phyloP scores from a whole-genome alignment of 2,797 vertebrate species.

The Myotis planiceps region DNA sequence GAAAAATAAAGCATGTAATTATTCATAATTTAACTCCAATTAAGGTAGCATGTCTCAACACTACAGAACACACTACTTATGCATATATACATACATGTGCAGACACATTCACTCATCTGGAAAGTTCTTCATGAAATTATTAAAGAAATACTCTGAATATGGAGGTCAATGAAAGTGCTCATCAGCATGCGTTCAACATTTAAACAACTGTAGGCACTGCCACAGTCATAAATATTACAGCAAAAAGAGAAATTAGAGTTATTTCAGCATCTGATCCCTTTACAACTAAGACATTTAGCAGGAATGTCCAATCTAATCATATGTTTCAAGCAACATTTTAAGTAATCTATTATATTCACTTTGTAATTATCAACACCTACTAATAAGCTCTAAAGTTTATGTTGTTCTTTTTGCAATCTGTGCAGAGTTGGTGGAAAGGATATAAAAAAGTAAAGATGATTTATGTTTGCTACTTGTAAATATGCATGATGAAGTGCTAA shows the following conservation, averaged over 20 bases:
- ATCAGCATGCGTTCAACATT: neutral
- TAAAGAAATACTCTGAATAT: slow-evolving; percentile 7
- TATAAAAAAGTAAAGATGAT: neutral
- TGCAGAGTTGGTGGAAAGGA: neutral
- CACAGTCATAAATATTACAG: neutral
- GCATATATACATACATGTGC: neutral
- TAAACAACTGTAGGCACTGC: neutral
- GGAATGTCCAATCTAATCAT: neutral
- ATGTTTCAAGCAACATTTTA: slow-evolving; percentile 35
- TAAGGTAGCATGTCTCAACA: slow-evolving; percentile 32
- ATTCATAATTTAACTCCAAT: slow-evolving; percentile 52
- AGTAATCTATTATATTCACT: neutral
- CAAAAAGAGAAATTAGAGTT: neutral
- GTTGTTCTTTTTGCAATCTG: neutral
- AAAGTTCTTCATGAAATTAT: neutral
- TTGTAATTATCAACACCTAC: neutral
- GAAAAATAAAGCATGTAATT: slow-evolving; percentile 51
- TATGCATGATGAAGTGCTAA: neutral
- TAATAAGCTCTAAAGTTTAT: neutral
- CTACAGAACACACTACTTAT: neutral
- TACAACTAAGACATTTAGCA: neutral
- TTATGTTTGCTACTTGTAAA: neutral
- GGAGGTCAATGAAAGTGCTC: neutral
- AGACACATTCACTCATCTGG: neutral
- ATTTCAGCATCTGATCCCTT: neutral